These are phyloP conservation scores for Lottia gigantea DNA, from an alignment of 2,888 invertebrate genomes.

Conservation along the genomic window DNA sequence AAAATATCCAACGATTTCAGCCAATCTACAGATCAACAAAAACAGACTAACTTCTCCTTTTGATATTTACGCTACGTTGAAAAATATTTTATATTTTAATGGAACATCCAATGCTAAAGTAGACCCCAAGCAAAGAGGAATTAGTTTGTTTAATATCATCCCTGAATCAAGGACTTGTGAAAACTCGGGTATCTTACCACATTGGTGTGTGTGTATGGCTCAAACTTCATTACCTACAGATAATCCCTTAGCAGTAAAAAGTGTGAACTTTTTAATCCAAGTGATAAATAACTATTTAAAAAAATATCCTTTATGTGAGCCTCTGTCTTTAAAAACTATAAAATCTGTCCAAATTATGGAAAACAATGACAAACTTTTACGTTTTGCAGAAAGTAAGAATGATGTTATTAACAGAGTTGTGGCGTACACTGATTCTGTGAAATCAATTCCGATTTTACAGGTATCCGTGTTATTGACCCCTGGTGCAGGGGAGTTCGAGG, in stretches of 20 bases:
- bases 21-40: conserved; percentile 77
- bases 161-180: background rate
- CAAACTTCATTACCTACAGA: background rate
- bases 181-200: background rate
- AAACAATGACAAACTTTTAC: background rate
- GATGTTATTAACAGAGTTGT: background rate
- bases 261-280: background rate
- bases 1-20: conserved; percentile 74
- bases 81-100: conserved; percentile 71
- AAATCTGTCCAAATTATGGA: conserved; percentile 15
- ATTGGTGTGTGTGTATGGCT: background rate
- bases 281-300: background rate
- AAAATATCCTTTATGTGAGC: background rate
- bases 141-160: conserved; percentile 12
- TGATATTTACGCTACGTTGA: conserved; percentile 83
- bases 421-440: background rate
- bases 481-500: background rate
- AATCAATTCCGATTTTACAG: background rate
- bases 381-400: background rate
- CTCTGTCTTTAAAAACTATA: conserved; percentile 18
- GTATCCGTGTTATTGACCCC: conserved; percentile 53
- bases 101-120: conserved; percentile 63
- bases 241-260: background rate
- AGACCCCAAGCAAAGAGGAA: conserved; percentile 71
- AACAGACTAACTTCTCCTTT: conserved; percentile 80